Base-by-base conservation (phyloP, 2,113 vertebrate species). In the Phalacrocorax pelagicus region DNA sequence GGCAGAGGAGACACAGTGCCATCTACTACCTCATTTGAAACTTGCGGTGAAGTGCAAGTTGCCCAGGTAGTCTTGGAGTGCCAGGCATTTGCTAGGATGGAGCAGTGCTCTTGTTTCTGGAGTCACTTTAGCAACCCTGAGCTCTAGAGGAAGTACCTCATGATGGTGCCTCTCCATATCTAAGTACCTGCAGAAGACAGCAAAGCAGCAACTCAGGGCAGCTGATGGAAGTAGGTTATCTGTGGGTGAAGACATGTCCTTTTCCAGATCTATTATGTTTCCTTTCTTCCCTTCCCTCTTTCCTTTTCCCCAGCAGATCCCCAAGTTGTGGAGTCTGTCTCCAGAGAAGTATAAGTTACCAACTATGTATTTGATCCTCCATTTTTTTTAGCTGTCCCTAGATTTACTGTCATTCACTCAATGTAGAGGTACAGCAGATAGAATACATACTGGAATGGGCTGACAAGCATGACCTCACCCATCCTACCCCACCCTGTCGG, bases 361-460 rank as follows among this genome's bases (percentile, higher is more conserved):
- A 12, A 47, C 26, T 10, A 11, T 6, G 46, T 65, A 54, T 44
- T 38, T 54, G 12, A 77, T 20, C 61, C 51, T 71, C 9, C 36
- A 44, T 44, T 52, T 42, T 88, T 62, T 32, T 58, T 18, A 15
- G 11, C 27, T 8, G 1, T 30, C 72, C 52, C 67, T 10, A 46
- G 24, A 22, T 10, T 40, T 40, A 11, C 14, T 32, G 38, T 22
- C 47, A 34, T n/a, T 46, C 20, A 9, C 40, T 24, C 20, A 11
- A 0, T 10, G 26, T 20, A 30, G 21, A 65, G 32, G 27, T 34
- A 11, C 27, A 38, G 63, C 5, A 1, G 26, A 29, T 3, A 15
- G 32, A 34, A 85, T 54, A 29, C 12, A 1, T 15, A 44, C 20
- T 38, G 44, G 62, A 55, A 57, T 36, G 29, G 38, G 44, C 79